phyloP scores from a whole-genome alignment of 2,113 vertebrate species.

The Hippopotamus amphibius region DNA sequence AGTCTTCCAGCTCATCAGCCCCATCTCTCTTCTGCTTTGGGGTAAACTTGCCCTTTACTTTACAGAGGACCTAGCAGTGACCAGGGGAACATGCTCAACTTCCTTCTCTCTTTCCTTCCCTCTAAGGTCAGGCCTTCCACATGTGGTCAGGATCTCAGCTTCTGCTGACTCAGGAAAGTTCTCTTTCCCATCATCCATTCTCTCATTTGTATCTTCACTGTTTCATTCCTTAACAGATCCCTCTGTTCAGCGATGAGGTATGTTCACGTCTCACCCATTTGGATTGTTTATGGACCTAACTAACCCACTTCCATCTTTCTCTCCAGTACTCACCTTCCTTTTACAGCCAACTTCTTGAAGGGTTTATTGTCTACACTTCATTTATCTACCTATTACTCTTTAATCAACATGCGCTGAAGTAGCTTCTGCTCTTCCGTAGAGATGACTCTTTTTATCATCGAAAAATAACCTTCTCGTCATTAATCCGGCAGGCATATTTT shows the following conservation, averaged over 20 bases:
- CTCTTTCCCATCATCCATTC: background rate
- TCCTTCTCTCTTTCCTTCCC: background rate
- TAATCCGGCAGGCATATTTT: background rate
- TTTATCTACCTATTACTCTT: background rate
- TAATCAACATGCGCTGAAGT: background rate
- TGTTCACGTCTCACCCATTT: background rate
- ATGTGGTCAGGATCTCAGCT: background rate
- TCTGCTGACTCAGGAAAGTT: background rate
- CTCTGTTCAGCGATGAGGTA: background rate
- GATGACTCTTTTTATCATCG: background rate
- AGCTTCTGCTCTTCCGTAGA: background rate
- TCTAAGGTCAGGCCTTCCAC: background rate
- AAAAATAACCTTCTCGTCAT: background rate
- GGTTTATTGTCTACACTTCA: background rate
- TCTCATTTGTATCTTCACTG: background rate
- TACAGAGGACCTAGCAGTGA: background rate
- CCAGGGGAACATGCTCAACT: background rate
- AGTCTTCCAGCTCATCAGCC: background rate
- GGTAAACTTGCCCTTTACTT: background rate
- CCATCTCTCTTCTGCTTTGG: background rate
- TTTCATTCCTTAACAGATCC: background rate
- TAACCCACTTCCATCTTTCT: background rate
- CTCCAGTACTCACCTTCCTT: background rate
- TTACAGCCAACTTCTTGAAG: background rate
- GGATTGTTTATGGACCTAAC: background rate